Evolutionary conservation across 2,113 vertebrate genomes (phyloP), one percentile per base, ranked within the genome.

Genomic region (Notarius quadriscutis): DNA sequence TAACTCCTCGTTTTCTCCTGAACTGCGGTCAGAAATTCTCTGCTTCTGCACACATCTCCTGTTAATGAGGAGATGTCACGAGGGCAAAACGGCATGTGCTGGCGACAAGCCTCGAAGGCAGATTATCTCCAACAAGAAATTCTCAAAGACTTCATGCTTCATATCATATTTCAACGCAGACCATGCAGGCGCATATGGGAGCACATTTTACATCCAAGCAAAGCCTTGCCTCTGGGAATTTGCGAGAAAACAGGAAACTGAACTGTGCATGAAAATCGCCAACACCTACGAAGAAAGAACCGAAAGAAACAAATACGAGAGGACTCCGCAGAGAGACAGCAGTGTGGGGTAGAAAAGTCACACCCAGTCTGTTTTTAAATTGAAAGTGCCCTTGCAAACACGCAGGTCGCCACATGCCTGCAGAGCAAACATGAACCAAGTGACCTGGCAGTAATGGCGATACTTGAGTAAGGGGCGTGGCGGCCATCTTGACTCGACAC

Each of bases 51-150:
- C 50, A 67, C 87, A 41, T 60, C 67, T 81, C 65, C 27, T 89
- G 91, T 92, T 92, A 92, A 88, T 91, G 87, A 88, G 87, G 69
- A 81, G 87, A 88, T 86, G 67, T 65, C 65, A 74, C 15, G 60
- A 63, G 51, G 9, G 51, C 60, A 55, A 57, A 74, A 83, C 51
- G 85, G 83, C 65, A 83, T 25, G 30, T 4, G 15, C 55, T 50
- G 85, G 79, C 88, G 89, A 92, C 87, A 57, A 63, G 41, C n/a
- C 25, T 7, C 4, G 2, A 69, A 79, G 65, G 9, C 22, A 9
- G 83, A 69, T 55, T 20, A 34, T 30, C 5, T 71, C 7, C n/a
- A 14, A 51, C 34, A 57, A 30, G 7, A 27, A 55, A 20, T 53
- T 18, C 83, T 25, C 15, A 34, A 22, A 74, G 1, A 58, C 25